Evolutionary conservation across 2,888 invertebrate genomes (phyloP).

Genomic region (Drosophila acutilabella): DNA sequence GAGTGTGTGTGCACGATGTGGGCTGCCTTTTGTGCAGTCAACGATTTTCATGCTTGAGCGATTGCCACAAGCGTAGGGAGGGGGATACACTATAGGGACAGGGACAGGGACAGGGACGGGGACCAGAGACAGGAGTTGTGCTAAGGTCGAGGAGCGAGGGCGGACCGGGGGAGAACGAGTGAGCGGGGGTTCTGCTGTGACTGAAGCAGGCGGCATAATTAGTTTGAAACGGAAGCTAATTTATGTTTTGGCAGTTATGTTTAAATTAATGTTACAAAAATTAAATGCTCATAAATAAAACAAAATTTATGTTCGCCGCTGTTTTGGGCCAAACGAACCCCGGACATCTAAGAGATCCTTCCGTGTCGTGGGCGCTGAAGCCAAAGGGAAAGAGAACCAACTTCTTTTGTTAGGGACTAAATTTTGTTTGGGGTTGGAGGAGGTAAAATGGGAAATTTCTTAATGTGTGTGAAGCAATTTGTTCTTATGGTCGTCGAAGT

Average conservation of each 20-base stretch:
- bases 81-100: constrained; percentile 20
- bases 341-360: constrained; percentile 49
- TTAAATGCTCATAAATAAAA: constrained; percentile 83
- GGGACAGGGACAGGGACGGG: constrained; percentile 4
- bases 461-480: constrained; percentile 75
- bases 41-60: constrained; percentile 81
- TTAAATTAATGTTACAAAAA: constrained; percentile 84
- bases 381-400: constrained; percentile 13
- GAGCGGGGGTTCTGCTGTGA: constrained; percentile 34
- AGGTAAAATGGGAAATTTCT: constrained; percentile 40
- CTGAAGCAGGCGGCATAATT: constrained; percentile 78
- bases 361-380: constrained; percentile 22
- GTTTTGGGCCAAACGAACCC: constrained; percentile 38
- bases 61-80: constrained; percentile 60
- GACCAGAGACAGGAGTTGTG: constrained; percentile 2
- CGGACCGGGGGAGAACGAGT: neutral
- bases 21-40: constrained; percentile 80
- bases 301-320: constrained; percentile 67
- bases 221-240: constrained; percentile 84
- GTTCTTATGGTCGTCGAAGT: constrained; percentile 48
- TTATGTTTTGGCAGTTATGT: constrained; percentile 84
- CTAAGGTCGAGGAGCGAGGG: neutral
- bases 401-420: neutral
- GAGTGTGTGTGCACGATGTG: constrained; percentile 47
- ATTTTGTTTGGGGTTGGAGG: neutral